Base-by-base conservation (phyloP, 1,140 invertebrate genomes). In the Ceratitis capitata region DNA sequence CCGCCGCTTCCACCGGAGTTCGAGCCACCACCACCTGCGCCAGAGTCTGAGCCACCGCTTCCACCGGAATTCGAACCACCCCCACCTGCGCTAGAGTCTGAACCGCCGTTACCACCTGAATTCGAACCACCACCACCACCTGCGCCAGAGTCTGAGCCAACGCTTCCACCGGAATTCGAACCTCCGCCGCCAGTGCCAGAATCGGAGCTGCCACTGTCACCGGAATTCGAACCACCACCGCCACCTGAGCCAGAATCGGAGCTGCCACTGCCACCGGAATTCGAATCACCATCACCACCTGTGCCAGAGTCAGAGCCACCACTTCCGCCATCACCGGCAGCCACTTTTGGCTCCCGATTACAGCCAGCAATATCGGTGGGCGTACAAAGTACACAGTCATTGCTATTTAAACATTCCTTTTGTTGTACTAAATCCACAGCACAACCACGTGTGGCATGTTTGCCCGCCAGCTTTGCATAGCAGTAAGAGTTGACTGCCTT, bases 371-470 rank as follows among this genome's bases (percentile, higher is more conserved):
- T 82, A 49, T 89, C 88, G 2, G 74, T 82, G 7, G 90, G 88
- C 78, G 89, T 87, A 53, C 90, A 91, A 23, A 91, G 86, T 19
- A 86, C 53, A 9, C 90, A 91, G 26, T 88, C 87, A 4, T 35
- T 64, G 53, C 83, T 47, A 14, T 83, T 56, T 16, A 88, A 74
- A 58, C 90, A 91, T 7, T 84, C 64, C 1, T 42, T 64, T 29
- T 91, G 90, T 53, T 90, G 85, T 3, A 85, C 42, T 64, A 91
- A 51, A 9, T 58, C 87, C 23, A 84, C 19, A 0, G 85, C 82
- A 58, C 90, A 91, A 14, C 90, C 90, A 39, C 90, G 83, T 78
- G 87, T 74, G 9, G 90, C 32, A 5, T 16, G n/a, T 7, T 88
- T 84, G 0, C 74, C 86, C 9, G 64, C 61, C 2, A 87, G 51